phyloP scores from a whole-genome alignment of 2,797 vertebrate genomes.

The Macropodus opercularis region DNA sequence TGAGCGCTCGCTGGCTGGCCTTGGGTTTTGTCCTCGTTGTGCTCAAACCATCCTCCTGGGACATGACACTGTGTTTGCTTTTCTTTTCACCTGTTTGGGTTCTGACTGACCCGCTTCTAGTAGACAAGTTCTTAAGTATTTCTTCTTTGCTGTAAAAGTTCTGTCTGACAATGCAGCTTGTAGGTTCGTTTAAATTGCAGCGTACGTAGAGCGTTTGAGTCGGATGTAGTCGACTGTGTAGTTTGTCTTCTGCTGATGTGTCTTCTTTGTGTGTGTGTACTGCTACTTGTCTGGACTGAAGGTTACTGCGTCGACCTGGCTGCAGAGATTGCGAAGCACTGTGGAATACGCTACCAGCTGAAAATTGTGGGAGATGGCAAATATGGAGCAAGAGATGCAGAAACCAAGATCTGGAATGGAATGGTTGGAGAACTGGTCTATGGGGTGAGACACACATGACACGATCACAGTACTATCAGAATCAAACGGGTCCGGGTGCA shows the following conservation, averaged over 20 bases:
- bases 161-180: not conserved
- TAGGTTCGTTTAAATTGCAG: too few species aligned
- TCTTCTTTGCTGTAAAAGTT: too few species aligned
- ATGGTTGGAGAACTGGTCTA: conserved; percentile 99
- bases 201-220: too few species aligned
- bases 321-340: conserved; percentile 96
- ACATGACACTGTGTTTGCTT: not conserved
- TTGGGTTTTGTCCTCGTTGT: too few species aligned
- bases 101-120: too few species aligned
- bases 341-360: conserved; percentile 96
- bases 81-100: not conserved
- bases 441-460: conserved; percentile 95
- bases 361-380: conserved; percentile 97
- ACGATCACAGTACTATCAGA: too few species aligned
- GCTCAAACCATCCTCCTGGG: too few species aligned
- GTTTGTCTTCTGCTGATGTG: not conserved
- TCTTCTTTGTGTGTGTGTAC: not conserved
- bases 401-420: conserved; percentile 99
- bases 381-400: conserved; percentile 96
- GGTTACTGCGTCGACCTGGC: conserved; percentile 96
- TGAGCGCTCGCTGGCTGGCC: too few species aligned
- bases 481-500: too few species aligned
- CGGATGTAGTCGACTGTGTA: too few species aligned
- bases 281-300: conserved; percentile 15
- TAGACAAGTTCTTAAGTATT: not conserved